phyloP scores from a whole-genome alignment of 2,888 invertebrate genomes.

The Eristalis tenax region DNA sequence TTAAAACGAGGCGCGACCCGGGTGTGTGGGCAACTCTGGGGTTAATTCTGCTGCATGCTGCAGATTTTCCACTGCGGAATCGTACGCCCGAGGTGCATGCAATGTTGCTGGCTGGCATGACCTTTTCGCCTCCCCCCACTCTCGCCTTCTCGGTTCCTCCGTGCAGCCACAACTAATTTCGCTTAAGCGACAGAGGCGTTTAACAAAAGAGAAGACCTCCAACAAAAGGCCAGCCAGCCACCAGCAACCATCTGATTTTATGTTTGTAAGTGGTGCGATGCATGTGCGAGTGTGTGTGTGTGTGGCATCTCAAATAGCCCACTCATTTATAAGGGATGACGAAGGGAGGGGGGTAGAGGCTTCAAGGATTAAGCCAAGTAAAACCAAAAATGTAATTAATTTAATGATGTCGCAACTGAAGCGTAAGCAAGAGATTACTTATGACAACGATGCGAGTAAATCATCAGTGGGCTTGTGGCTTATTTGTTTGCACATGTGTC shows the following conservation, averaged over 20 bases:
- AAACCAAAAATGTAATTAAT: slow-evolving; percentile 66
- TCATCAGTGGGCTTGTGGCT: slow-evolving; percentile 23
- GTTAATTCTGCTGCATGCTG: slow-evolving; percentile 50
- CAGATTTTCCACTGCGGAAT: slow-evolving; percentile 52
- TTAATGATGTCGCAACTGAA: slow-evolving; percentile 67
- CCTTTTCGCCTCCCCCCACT: not conserved
- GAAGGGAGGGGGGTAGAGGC: not conserved
- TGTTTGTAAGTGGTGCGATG: not conserved
- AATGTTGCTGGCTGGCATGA: slow-evolving; percentile 11
- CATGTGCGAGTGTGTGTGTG: slow-evolving; percentile 3
- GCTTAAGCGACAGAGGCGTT: slow-evolving; percentile 61
- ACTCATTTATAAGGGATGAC: slow-evolving; percentile 53
- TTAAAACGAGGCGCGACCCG: slow-evolving; percentile 18
- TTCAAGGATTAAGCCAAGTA: slow-evolving; percentile 58
- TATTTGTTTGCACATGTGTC: not conserved
- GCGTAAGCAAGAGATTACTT: slow-evolving; percentile 64
- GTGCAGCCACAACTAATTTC: slow-evolving; percentile 61
- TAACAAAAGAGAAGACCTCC: slow-evolving; percentile 49
- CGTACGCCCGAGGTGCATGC: slow-evolving; percentile 17
- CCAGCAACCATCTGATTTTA: slow-evolving; percentile 53
- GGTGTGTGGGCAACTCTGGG: not conserved
- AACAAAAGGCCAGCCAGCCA: slow-evolving; percentile 40
- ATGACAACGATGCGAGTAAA: slow-evolving; percentile 48
- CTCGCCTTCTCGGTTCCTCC: slow-evolving; percentile 11
- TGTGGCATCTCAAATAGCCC: slow-evolving; percentile 43